These are phyloP conservation scores for Cryptoprocta ferox DNA, from an alignment of 2,797 vertebrate genomes.

Conservation along the genomic window DNA sequence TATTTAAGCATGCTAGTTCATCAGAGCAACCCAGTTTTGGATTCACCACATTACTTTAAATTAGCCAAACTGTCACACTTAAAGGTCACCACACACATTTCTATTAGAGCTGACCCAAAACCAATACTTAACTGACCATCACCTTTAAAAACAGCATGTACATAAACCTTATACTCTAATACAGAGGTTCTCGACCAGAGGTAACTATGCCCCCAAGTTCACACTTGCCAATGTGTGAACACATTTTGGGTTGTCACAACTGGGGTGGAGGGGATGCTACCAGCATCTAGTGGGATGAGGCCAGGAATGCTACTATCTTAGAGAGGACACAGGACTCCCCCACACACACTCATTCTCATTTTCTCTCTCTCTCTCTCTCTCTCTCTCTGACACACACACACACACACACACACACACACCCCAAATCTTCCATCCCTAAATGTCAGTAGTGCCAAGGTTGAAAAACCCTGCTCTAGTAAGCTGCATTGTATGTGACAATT, in stretches of 20 bases:
- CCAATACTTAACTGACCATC: not conserved
- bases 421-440: not conserved
- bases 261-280: not conserved
- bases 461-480: slow-evolving; percentile 5
- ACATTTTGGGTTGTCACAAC: slow-evolving; percentile 8
- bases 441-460: not conserved
- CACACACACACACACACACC: not conserved
- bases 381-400: not conserved
- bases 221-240: not conserved
- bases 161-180: not conserved
- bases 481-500: not conserved
- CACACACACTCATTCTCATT: too few species aligned
- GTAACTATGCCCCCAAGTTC: not conserved
- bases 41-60: slow-evolving; percentile 49
- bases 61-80: not conserved
- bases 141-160: slow-evolving; percentile 25
- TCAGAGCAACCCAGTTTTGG: not conserved
- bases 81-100: slow-evolving; percentile 33
- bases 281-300: not conserved
- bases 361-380: too few species aligned
- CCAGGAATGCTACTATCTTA: not conserved
- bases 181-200: not conserved
- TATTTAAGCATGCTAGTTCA: slow-evolving; percentile 5
- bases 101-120: slow-evolving; percentile 10
- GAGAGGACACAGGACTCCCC: not conserved